phyloP scores from a whole-genome alignment of 1,140 invertebrate genomes.

The Helicoverpa armigera region DNA sequence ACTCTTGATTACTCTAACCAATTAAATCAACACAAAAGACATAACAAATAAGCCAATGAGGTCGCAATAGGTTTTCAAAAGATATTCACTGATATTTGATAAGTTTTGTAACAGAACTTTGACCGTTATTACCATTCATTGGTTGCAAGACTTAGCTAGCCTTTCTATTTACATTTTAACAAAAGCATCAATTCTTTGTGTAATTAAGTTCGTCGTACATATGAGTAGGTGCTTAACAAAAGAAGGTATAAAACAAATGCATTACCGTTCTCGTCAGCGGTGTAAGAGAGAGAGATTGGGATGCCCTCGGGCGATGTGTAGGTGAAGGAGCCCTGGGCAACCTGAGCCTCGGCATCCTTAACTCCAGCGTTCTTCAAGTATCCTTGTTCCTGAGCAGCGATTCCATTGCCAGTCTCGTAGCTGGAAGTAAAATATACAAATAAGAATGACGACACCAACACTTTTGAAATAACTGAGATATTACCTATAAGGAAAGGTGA shows the following conservation, averaged over 20 bases:
- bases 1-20: not conserved
- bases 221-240: too few species aligned
- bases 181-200: too few species aligned
- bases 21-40: not conserved
- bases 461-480: not conserved
- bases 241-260: not conserved
- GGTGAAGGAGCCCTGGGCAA: constrained; percentile 88
- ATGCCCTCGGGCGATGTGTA: constrained; percentile 90
- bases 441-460: not conserved
- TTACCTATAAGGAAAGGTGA: not conserved
- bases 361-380: constrained; percentile 89
- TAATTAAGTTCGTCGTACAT: too few species aligned
- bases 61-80: not conserved
- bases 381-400: constrained; percentile 89
- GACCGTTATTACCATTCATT: not conserved
- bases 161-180: not conserved
- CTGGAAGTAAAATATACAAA: constrained; percentile 72
- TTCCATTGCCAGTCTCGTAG: constrained; percentile 90
- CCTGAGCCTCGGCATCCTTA: constrained; percentile 88
- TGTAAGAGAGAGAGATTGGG: constrained; percentile 88
- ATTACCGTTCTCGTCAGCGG: constrained; percentile 86
- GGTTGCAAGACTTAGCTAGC: not conserved
- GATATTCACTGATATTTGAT: not conserved
- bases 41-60: too few species aligned
- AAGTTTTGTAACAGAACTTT: not conserved